Evolutionary conservation across 2,797 vertebrate genomes (phyloP), one percentile per base, ranked within the genome.

Genomic region (Gallinago solitaria): DNA sequence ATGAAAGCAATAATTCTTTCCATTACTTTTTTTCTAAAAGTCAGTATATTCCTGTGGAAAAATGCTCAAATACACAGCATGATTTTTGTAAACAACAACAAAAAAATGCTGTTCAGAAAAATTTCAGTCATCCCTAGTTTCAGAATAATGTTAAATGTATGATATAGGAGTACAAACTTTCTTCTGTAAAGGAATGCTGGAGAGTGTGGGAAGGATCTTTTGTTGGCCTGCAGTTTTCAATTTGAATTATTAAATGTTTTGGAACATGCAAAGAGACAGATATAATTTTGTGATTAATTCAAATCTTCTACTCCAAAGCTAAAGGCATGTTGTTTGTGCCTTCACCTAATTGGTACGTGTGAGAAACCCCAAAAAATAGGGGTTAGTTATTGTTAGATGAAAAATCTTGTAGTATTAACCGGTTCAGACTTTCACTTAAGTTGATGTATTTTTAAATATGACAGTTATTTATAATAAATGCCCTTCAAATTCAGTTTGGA

Each of bases 141-240:
- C 73, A 68, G 15, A 87, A 54, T 74, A 67, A 67, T 28, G 8
- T 86, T 71, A 64, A 61, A 27, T 78, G 16, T 79, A 41, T 50
- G 2, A 4, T 43, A 7, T 6, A 61, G 43, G 32, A 43, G 56
- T 76, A 93, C 96, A 69, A 85, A 98, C 97, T 98, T 96, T 98
- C 97, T 89, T 97, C 95, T 96, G 96, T 98, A 97, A 98, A 98
- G 82, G 95, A 98, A 84, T 98, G 98, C 82, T 98, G 98, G 71
- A 98, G 97, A 74, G 98, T 97, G 91, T 97, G 98, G 96, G 97
- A 98, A 16, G 98, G 98, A 54, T 98, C 97, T 28, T 98, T 98
- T 95, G 94, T 98, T 16, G 98, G 97, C 98, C 98, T 98, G 91
- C 98, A 98, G 91, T 98, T 98, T 94, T 99, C 98, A 78, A 98